Evolutionary conservation across 2,888 invertebrate genomes (phyloP).

Genomic region (Escarpia spicata): DNA sequence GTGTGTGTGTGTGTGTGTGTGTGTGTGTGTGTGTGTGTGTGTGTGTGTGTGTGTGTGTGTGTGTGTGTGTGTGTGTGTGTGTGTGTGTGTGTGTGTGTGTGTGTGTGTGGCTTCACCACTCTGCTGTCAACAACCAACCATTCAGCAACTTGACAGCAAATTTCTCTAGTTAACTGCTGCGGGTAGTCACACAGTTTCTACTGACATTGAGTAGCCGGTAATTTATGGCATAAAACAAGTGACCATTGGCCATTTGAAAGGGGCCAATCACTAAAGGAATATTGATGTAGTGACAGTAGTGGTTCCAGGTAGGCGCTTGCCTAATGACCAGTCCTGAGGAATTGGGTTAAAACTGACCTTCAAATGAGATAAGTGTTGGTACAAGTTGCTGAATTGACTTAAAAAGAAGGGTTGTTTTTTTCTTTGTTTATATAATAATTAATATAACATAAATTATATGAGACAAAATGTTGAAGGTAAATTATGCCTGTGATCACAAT

Average conservation of each 20-base stretch:
- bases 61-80: too few relatives aligned
- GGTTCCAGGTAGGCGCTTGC: background rate
- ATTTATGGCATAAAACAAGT: constrained; percentile 1
- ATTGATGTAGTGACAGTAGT: background rate
- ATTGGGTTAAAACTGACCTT: background rate
- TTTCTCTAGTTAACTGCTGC: constrained; percentile 6
- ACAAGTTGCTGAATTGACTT: too few relatives aligned
- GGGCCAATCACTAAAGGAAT: background rate
- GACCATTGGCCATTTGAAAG: background rate
- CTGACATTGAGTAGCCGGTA: background rate
- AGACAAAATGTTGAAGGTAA: too few relatives aligned
- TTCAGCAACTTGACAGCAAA: background rate
- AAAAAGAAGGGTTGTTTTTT: too few relatives aligned
- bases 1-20: too few relatives aligned
- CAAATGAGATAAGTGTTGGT: too few relatives aligned
- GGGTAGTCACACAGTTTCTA: background rate
- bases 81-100: too few relatives aligned
- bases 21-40: too few relatives aligned
- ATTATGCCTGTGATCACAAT: too few relatives aligned
- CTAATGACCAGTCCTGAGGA: background rate
- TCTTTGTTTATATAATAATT: too few relatives aligned
- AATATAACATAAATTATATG: too few relatives aligned
- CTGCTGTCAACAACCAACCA: background rate
- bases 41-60: too few relatives aligned
- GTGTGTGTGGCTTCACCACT: background rate